These are phyloP conservation scores for Netta rufina DNA, from an alignment of 2,797 vertebrate genomes.

Conservation along the genomic window DNA sequence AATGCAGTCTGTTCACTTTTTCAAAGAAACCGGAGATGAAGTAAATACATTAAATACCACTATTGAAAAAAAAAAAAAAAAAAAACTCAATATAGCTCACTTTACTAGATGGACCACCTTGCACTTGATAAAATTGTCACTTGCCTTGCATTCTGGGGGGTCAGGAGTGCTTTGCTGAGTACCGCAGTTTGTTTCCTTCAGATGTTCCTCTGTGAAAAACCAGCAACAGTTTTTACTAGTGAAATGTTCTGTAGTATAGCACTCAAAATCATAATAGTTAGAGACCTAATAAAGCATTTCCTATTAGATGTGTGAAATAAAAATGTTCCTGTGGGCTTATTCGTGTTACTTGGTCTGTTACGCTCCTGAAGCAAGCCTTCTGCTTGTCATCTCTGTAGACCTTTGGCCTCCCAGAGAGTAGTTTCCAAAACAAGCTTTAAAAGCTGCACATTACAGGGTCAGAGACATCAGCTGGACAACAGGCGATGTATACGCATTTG, in stretches of 20 bases:
- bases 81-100: not conserved
- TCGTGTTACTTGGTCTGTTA: not conserved
- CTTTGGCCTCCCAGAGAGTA: constrained; percentile 1
- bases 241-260: not conserved
- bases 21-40: not conserved
- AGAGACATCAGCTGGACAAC: not conserved
- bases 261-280: not conserved
- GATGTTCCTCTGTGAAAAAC: constrained; percentile 47
- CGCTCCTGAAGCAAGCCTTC: not conserved
- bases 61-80: not conserved
- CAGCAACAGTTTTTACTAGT: not conserved
- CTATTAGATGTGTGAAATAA: not conserved
- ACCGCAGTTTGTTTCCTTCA: not conserved
- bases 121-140: not conserved
- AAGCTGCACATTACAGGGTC: constrained; percentile 5
- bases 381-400: not conserved
- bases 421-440: constrained; percentile 76
- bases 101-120: not conserved
- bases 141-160: constrained; percentile 59
- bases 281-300: not conserved
- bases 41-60: not conserved
- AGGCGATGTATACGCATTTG: constrained; percentile 58
- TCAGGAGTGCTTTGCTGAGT: not conserved
- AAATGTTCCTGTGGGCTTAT: not conserved
- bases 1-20: not conserved